Evolutionary conservation across 1,140 invertebrate genomes (phyloP).

Genomic region (Ephestia elutella): DNA sequence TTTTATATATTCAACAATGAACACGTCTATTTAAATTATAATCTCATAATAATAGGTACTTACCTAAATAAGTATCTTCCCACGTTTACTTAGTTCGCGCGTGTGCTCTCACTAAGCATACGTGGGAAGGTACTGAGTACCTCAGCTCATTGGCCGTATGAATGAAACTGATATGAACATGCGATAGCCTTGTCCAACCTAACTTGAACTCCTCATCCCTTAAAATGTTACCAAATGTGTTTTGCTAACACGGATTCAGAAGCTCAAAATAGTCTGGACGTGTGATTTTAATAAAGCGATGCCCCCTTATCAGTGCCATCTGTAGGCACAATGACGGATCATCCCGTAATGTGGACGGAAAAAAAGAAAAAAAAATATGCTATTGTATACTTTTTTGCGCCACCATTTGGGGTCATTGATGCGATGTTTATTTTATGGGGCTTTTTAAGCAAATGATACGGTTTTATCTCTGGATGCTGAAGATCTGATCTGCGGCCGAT

Average conservation of each 20-base stretch:
- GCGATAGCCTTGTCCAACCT: constrained; percentile 50
- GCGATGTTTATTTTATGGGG: constrained; percentile 61
- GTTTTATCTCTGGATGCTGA: constrained; percentile 46
- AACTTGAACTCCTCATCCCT: constrained; percentile 28
- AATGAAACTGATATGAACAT: constrained; percentile 55
- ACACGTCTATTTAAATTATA: no score
- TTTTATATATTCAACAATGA: no score
- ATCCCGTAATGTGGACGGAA: constrained; percentile 65
- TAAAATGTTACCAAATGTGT: not conserved
- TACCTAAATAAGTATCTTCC: not conserved
- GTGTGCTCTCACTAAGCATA: constrained; percentile 46
- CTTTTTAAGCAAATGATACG: constrained; percentile 73
- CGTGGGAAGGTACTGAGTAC: constrained; percentile 70
- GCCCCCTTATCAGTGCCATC: constrained; percentile 65
- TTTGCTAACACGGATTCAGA: constrained; percentile 19
- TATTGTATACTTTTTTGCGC: constrained; percentile 49
- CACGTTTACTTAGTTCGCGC: constrained; percentile 21
- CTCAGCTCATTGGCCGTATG: constrained; percentile 49
- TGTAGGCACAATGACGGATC: constrained; percentile 64
- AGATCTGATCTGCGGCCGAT: constrained; percentile 2
- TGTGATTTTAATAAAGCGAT: constrained; percentile 65
- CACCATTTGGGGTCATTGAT: constrained; percentile 58
- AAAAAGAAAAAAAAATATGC: constrained; percentile 64
- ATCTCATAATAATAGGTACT: no score
- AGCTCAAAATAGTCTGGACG: constrained; percentile 38